phyloP scores from a whole-genome alignment of 2,888 invertebrate genomes.

The Agrochola circellaris region DNA sequence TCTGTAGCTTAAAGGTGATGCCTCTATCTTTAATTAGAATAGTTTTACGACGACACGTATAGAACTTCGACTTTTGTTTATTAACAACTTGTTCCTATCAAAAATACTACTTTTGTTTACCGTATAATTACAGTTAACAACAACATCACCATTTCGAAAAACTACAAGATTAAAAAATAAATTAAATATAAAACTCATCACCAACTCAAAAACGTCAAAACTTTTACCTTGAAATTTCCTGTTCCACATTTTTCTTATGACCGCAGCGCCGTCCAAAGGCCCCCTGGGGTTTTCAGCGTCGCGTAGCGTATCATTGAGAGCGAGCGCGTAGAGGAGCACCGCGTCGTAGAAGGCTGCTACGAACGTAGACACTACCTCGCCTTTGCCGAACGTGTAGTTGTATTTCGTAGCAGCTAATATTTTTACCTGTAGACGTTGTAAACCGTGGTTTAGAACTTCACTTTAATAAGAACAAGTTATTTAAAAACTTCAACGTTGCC shows the following conservation, averaged over 20 bases:
- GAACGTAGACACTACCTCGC: slow-evolving; percentile 96
- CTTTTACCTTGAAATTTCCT: slow-evolving; percentile 94
- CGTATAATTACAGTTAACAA: background rate
- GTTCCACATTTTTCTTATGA: slow-evolving; percentile 96
- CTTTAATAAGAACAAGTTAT: slow-evolving; percentile 1
- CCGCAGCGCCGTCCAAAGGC: slow-evolving; percentile 95
- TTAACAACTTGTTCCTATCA: background rate
- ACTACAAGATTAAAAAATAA: background rate
- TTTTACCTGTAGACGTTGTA: slow-evolving; percentile 90
- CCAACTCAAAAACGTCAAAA: background rate
- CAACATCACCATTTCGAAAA: background rate
- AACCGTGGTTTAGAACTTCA: background rate
- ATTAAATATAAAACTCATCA: background rate
- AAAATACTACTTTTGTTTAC: background rate
- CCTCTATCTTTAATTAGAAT: background rate
- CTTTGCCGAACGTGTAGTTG: slow-evolving; percentile 94
- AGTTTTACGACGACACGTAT: background rate
- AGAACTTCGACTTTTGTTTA: background rate
- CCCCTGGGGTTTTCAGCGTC: slow-evolving; percentile 84
- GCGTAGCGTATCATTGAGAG: slow-evolving; percentile 96
- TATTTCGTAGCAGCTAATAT: slow-evolving; percentile 92
- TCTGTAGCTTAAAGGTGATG: background rate
- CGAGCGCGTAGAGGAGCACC: slow-evolving; percentile 97
- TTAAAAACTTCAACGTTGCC: background rate
- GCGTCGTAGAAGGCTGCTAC: slow-evolving; percentile 99